A percentile compares a stretch with the other conserved stretches of the same genome.
Evolutionary conservation across 1,140 invertebrate genomes (phyloP).

Genomic region (Stratiolaelaps scimitus): DNA sequence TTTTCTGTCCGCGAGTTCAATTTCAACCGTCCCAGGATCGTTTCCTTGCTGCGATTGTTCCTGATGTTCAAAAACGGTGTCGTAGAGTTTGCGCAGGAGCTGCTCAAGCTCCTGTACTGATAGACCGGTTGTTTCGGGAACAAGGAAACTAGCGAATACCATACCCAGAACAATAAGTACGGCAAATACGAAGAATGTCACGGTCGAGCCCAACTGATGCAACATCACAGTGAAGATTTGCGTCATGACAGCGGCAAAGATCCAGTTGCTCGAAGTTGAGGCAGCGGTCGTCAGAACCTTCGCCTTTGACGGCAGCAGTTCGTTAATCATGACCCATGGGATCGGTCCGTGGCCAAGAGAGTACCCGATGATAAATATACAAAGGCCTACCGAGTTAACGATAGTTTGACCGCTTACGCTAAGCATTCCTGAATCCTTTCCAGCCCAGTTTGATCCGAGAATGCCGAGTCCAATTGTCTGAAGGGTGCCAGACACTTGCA

Average conservation of each 20-base stretch:
- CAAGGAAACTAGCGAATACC: background rate
- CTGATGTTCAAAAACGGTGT: background rate
- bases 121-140: background rate
- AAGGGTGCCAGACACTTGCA: background rate
- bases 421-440: background rate
- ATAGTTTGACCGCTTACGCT: background rate
- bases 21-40: too few species aligned
- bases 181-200: slow-evolving; percentile 1
- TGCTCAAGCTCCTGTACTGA: background rate
- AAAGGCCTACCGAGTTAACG: background rate
- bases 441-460: background rate
- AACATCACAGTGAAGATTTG: background rate
- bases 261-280: background rate
- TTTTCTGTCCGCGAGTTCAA: too few species aligned
- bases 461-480: background rate
- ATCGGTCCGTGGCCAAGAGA: background rate
- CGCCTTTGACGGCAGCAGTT: background rate
- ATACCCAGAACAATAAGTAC: background rate
- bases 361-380: background rate
- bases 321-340: slow-evolving; percentile 16
- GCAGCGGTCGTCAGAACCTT: background rate
- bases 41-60: background rate
- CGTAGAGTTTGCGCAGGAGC: background rate
- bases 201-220: background rate
- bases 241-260: background rate